Percentiles rank a stretch among this genome's conserved stretches.
These are phyloP conservation scores for Caenorhabditis latens DNA, from an alignment of 1,140 invertebrate species.

Conservation along the genomic window DNA sequence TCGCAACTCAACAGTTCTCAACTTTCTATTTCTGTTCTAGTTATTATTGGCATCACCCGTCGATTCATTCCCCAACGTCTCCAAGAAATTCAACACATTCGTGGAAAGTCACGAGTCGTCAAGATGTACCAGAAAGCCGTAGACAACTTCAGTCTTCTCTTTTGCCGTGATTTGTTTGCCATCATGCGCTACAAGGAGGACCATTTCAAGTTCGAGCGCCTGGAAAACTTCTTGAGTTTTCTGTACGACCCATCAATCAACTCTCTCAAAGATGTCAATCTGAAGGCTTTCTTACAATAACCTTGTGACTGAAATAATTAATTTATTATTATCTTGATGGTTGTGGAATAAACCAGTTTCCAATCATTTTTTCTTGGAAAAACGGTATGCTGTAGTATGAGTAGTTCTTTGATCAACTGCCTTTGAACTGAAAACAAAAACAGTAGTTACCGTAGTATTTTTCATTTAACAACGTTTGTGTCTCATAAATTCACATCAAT, in stretches of 20 bases:
- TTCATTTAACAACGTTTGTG: too few relatives aligned
- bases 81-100: not conserved
- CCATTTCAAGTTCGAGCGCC: not conserved
- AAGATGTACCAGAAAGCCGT: not conserved
- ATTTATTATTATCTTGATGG: too few relatives aligned
- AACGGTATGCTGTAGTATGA: too few relatives aligned
- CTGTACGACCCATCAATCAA: not conserved
- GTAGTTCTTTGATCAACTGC: too few relatives aligned
- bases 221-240: not conserved
- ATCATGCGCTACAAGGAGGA: not conserved
- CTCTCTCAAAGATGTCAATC: not conserved
- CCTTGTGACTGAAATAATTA: not conserved
- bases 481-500: too few relatives aligned
- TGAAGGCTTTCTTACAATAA: not conserved
- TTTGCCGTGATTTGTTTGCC: not conserved
- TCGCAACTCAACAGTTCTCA: not conserved
- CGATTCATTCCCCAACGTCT: not conserved
- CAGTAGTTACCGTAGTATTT: too few relatives aligned
- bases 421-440: too few relatives aligned
- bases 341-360: too few relatives aligned
- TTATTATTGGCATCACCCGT: not conserved
- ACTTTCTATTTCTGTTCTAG: not conserved
- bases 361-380: too few relatives aligned
- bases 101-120: not conserved
- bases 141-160: not conserved